Evolutionary conservation across 2,113 vertebrate species (phyloP).

Genomic region (Podarcis cretensis): DNA sequence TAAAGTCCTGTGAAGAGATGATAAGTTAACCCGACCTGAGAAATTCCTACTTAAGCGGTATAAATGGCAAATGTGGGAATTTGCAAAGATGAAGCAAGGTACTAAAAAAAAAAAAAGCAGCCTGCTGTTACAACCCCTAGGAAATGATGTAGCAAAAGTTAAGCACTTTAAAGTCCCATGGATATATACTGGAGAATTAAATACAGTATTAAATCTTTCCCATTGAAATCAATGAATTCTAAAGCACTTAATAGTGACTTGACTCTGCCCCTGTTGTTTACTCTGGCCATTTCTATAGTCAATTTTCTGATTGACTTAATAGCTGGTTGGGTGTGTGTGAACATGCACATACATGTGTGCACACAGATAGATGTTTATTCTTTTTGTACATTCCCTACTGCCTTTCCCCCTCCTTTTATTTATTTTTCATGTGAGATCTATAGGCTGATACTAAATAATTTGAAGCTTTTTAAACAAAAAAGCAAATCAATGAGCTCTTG

Average conservation of each 20-base stretch:
- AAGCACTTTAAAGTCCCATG: background rate
- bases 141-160: background rate
- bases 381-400: background rate
- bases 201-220: background rate
- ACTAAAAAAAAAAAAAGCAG: background rate
- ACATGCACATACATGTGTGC: background rate
- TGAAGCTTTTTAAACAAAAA: background rate
- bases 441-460: background rate
- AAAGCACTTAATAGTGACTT: background rate
- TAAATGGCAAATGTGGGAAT: slow-evolving; percentile 54
- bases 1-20: slow-evolving; percentile 55
- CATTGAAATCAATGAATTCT: background rate
- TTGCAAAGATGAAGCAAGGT: slow-evolving; percentile 28
- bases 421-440: background rate
- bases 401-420: background rate
- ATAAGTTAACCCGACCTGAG: slow-evolving; percentile 65
- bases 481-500: background rate
- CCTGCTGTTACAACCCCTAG: background rate
- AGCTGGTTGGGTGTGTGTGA: background rate
- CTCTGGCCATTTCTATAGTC: background rate
- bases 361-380: background rate
- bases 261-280: background rate
- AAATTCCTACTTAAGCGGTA: slow-evolving; percentile 66
- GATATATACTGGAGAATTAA: background rate
- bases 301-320: background rate